Evolutionary conservation across 2,797 vertebrate genomes (phyloP).

Genomic region (Squalus acanthias): DNA sequence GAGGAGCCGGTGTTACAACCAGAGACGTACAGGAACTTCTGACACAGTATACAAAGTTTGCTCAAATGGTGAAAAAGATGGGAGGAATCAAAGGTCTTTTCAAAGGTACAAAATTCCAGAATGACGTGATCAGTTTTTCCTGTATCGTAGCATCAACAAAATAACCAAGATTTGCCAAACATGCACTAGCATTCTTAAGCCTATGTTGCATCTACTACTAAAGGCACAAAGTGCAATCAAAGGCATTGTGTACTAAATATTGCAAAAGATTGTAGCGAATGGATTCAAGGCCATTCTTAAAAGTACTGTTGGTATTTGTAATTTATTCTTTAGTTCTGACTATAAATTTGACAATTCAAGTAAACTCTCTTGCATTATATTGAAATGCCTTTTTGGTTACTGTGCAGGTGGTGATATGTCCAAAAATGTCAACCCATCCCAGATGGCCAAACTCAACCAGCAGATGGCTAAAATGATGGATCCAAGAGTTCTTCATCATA

Average conservation of each 20-base stretch:
- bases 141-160: neutral
- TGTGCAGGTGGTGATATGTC: conserved; percentile 91
- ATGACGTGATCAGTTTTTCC: neutral
- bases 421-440: conserved; percentile 96
- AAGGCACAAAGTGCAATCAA: neutral
- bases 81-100: conserved; percentile 97
- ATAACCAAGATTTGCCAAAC: neutral
- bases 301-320: neutral
- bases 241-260: neutral
- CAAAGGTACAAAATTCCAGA: conserved; percentile 69
- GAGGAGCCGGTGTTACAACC: conserved; percentile 88
- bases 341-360: neutral
- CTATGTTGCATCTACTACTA: neutral
- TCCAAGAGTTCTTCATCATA: conserved; percentile 94
- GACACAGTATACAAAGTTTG: conserved; percentile 96
- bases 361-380: neutral
- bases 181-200: neutral
- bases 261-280: neutral
- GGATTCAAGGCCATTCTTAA: neutral
- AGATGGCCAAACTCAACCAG: conserved; percentile 95
- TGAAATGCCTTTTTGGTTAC: neutral
- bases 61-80: conserved; percentile 99
- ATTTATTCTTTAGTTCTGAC: neutral
- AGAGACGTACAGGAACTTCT: conserved; percentile 94
- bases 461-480: conserved; percentile 99